phyloP scores from a whole-genome alignment of 2,797 vertebrate genomes.

The Cyclura pinguis region DNA sequence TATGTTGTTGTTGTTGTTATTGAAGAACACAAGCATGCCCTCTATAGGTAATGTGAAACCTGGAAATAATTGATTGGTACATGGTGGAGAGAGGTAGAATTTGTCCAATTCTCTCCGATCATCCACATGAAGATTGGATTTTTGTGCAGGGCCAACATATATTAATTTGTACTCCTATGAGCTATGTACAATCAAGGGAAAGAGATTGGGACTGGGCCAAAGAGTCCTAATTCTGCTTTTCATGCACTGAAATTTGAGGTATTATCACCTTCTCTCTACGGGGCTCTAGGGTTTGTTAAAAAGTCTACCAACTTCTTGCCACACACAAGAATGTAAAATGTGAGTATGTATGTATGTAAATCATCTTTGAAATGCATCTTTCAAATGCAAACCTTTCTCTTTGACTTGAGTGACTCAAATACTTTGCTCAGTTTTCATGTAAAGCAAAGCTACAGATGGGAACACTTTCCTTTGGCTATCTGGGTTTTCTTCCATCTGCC shows the following conservation, averaged over 20 bases:
- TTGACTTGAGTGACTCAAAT: neutral
- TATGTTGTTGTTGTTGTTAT: neutral
- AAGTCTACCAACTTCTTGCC: neutral
- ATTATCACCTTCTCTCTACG: neutral
- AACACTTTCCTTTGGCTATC: neutral
- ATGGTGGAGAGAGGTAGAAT: neutral
- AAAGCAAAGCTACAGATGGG: neutral
- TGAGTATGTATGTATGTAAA: too few species aligned
- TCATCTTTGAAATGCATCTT: neutral
- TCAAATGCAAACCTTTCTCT: neutral
- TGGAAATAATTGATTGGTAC: too few species aligned
- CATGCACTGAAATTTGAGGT: neutral
- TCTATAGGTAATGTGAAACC: neutral
- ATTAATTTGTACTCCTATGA: neutral
- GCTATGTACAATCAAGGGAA: neutral
- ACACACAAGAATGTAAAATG: constrained; percentile 10
- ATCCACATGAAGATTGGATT: neutral
- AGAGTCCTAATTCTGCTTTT: neutral
- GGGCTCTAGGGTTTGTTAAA: constrained; percentile 25
- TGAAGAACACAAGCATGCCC: constrained; percentile 13
- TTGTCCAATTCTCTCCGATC: neutral
- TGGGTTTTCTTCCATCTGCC: neutral
- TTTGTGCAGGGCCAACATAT: neutral
- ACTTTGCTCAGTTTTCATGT: neutral
- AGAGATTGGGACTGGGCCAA: neutral